Percentiles rank a stretch among this genome's conserved stretches.
phyloP scores from a whole-genome alignment of 1,140 invertebrate genomes.

The Zaprionus camerounensis region DNA sequence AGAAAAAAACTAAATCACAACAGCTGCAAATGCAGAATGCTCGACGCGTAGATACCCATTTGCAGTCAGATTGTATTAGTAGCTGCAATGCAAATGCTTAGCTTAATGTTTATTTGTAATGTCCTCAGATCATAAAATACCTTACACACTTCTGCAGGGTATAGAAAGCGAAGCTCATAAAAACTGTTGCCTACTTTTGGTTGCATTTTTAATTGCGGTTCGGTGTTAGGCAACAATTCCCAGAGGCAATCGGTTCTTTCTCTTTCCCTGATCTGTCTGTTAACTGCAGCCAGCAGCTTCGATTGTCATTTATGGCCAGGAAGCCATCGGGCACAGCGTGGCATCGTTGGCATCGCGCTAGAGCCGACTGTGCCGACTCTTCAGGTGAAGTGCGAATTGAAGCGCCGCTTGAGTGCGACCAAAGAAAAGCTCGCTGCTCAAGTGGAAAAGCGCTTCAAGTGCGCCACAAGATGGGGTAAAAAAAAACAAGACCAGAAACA shows the following conservation, averaged over 20 bases:
- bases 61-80: background rate
- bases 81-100: too few relatives aligned
- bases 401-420: conserved; percentile 57
- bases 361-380: conserved; percentile 40
- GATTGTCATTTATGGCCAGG: conserved; percentile 54
- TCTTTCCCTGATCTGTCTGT: conserved; percentile 24
- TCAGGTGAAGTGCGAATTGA: conserved; percentile 74
- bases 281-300: conserved; percentile 25
- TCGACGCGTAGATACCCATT: background rate
- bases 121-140: background rate
- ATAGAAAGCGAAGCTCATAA: background rate
- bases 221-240: background rate
- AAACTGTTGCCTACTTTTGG: conserved; percentile 32
- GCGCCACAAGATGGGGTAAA: conserved; percentile 23
- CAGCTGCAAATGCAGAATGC: background rate
- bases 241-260: conserved; percentile 1
- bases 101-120: background rate
- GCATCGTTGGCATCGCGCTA: background rate
- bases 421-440: conserved; percentile 61
- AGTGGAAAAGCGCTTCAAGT: conserved; percentile 62
- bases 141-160: background rate
- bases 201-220: conserved; percentile 46
- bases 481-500: background rate
- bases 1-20: background rate
- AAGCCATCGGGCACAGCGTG: conserved; percentile 6